Percentiles rank a stretch among this genome's conserved stretches.
Conservation (phyloP, 64 coral and sea anemone species). For the Porites lutea region DNA sequence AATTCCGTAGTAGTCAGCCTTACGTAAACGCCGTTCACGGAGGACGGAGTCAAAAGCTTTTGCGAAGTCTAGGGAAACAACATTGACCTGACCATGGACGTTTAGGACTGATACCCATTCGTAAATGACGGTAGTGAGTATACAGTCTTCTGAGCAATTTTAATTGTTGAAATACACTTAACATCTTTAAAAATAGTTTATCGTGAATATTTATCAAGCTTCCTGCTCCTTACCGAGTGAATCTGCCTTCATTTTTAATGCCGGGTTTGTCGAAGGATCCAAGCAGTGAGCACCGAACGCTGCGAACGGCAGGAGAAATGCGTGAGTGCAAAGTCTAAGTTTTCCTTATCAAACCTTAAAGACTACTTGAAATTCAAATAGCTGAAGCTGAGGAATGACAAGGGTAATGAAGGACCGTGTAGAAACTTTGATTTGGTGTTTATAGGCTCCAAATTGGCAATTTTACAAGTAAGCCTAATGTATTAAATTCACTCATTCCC, state of each 20-base stretch:
- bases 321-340: too few species aligned
- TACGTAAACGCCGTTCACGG: too few species aligned
- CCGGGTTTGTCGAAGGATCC: constrained; percentile 7
- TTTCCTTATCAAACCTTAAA: too few species aligned
- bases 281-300: not conserved
- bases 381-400: constrained; percentile 23
- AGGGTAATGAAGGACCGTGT: constrained; percentile 32
- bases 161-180: constrained; percentile 34
- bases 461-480: constrained; percentile 11
- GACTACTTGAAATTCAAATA: constrained; percentile 22
- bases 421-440: constrained; percentile 41
- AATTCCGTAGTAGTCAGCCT: too few species aligned
- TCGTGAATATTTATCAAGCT: constrained; percentile 24
- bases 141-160: constrained; percentile 40
- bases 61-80: too few species aligned
- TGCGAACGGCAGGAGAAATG: constrained; percentile 23
- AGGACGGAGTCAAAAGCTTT: too few species aligned
- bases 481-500: constrained; percentile 27
- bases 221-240: constrained; percentile 31
- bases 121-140: not conserved
- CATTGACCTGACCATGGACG: too few species aligned
- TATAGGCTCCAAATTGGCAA: constrained; percentile 29
- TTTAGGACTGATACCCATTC: too few species aligned
- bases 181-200: constrained; percentile 26
- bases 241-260: constrained; percentile 27